Percentiles rank a stretch among this genome's conserved stretches.
Conservation (phyloP, 2,113 vertebrate species). For the Apistogramma diplotaenia region DNA sequence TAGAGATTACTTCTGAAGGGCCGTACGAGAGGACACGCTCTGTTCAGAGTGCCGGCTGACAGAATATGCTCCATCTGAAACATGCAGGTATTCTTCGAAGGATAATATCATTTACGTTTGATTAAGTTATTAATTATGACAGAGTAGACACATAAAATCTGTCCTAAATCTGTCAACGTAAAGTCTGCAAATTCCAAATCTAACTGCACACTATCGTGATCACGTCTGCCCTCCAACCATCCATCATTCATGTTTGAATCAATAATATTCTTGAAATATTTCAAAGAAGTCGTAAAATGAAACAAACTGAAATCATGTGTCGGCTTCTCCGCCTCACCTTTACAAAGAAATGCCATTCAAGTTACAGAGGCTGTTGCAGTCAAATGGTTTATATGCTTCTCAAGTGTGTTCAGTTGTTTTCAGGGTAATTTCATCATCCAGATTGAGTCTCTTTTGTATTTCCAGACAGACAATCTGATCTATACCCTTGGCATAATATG, state of each 20-base stretch:
- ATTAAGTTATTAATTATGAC: background rate
- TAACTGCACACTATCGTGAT: background rate
- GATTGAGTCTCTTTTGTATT: background rate
- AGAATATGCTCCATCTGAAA: background rate
- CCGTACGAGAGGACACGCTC: no score
- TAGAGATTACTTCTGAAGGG: no score
- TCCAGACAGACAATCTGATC: background rate
- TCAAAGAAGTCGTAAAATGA: background rate
- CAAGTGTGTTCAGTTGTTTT: background rate
- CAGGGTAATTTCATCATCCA: background rate
- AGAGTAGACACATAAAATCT: background rate
- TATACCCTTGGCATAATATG: constrained; percentile 6
- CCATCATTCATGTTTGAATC: background rate
- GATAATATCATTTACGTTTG: background rate
- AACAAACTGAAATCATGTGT: accelerated
- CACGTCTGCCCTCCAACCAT: accelerated
- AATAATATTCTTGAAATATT: background rate
- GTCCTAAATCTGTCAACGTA: no score
- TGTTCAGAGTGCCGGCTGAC: no score
- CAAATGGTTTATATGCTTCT: background rate
- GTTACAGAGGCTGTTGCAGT: background rate
- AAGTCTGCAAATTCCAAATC: background rate
- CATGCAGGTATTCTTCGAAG: background rate
- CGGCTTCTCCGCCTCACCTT: background rate
- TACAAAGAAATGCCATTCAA: accelerated